Conservation (phyloP, 2,888 invertebrate genomes). For the Eupithecia pulchellata region DNA sequence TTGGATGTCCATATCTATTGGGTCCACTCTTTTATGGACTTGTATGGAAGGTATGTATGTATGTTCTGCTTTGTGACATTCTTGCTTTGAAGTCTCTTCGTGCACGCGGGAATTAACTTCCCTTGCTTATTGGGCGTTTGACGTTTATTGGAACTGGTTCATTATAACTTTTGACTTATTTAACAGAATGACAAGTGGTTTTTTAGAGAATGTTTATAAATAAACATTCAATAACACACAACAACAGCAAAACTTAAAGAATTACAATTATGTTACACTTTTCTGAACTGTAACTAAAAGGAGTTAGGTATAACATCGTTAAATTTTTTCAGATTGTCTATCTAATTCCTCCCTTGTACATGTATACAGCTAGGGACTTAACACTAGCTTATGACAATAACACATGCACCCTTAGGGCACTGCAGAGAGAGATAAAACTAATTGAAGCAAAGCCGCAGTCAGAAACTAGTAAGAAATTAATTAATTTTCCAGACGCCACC, state of each 20-base stretch:
- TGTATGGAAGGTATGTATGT: constrained; percentile 12
- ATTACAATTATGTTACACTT: neutral
- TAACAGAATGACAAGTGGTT: neutral
- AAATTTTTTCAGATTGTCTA: neutral
- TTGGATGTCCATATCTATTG: neutral
- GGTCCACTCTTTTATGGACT: neutral
- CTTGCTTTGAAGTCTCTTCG: constrained; percentile 12
- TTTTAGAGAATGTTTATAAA: too few species aligned
- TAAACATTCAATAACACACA: too few species aligned
- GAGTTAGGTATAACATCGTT: neutral
- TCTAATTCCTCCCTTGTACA: too few species aligned
- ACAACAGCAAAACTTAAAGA: neutral
- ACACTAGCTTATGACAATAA: too few species aligned
- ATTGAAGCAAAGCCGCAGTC: neutral
- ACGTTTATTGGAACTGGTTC: constrained; percentile 8
- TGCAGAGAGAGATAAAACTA: neutral
- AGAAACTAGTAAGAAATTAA: constrained; percentile 26
- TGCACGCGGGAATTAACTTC: constrained; percentile 11
- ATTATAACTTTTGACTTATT: neutral
- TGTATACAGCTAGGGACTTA: too few species aligned
- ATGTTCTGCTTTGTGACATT: constrained; percentile 21
- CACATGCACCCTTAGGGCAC: too few species aligned
- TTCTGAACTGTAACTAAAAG: neutral
- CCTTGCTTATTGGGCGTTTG: constrained; percentile 5
- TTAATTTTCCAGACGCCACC: constrained; percentile 35